Conservation (phyloP, 92 coral and sea anemone species). For the Muricea muricata region DNA sequence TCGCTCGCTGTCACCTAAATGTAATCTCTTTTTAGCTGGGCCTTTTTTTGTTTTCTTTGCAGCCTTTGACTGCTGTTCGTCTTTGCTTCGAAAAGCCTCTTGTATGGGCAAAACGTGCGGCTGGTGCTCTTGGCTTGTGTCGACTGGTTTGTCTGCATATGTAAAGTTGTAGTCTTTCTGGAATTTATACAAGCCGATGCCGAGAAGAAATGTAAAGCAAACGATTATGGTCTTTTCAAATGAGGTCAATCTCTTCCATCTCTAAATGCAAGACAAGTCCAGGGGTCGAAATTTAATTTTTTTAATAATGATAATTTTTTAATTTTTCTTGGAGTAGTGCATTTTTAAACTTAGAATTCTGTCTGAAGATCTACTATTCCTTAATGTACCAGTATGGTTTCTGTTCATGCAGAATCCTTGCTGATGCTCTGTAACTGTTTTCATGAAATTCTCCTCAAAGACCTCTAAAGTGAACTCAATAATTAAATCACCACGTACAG, state of each 20-base stretch:
- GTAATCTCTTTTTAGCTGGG: slow-evolving; percentile 19
- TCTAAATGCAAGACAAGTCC: slow-evolving; percentile 60
- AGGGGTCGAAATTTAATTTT: background rate
- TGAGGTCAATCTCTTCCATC: slow-evolving; percentile 93
- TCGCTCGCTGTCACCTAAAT: background rate
- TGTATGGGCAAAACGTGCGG: slow-evolving; percentile 60
- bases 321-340: background rate
- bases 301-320: background rate
- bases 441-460: too few relatives aligned
- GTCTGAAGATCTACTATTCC: too few relatives aligned
- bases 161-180: slow-evolving; percentile 41
- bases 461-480: too few relatives aligned
- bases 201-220: slow-evolving; percentile 55
- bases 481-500: too few relatives aligned
- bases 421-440: too few relatives aligned
- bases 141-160: slow-evolving; percentile 31
- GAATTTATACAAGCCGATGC: slow-evolving; percentile 26
- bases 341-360: background rate
- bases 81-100: background rate
- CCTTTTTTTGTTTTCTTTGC: background rate
- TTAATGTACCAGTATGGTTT: too few relatives aligned
- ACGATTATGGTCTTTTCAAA: slow-evolving; percentile 76
- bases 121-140: slow-evolving; percentile 54
- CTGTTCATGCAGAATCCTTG: too few relatives aligned
- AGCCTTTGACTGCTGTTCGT: background rate